These are phyloP conservation scores for Oligia fasciuncula DNA, from an alignment of 2,888 invertebrate genomes.

Conservation along the genomic window DNA sequence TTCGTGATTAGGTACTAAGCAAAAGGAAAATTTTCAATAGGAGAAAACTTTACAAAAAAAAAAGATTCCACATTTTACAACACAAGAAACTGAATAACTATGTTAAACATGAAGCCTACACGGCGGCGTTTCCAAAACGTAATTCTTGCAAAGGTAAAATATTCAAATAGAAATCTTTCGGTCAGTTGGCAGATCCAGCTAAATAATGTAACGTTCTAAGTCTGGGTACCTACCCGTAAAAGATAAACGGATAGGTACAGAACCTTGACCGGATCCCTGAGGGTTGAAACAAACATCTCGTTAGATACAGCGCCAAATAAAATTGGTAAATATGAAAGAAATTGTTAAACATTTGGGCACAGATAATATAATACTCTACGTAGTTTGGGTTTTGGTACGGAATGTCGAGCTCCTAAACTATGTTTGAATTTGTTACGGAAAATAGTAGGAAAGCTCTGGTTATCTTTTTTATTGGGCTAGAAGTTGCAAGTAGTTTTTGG, in stretches of 20 bases:
- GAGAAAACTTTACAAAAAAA: not conserved
- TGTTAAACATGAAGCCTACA: not conserved
- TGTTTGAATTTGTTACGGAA: not conserved
- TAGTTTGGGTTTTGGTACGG: not conserved
- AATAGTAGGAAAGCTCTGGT: not conserved
- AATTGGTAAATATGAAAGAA: slow-evolving; percentile 25
- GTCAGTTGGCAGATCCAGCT: slow-evolving; percentile 22
- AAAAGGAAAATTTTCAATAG: not conserved
- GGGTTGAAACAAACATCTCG: slow-evolving; percentile 33
- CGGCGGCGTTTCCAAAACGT: slow-evolving; percentile 1
- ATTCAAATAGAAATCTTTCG: slow-evolving; percentile 45
- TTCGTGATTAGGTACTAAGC: not conserved
- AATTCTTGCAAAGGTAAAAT: slow-evolving; percentile 33
- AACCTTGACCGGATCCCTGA: slow-evolving; percentile 20
- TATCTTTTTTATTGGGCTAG: not conserved
- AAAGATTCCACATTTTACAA: not conserved
- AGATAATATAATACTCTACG: too few species aligned
- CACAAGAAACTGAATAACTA: slow-evolving; percentile 1
- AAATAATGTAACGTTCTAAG: slow-evolving; percentile 49
- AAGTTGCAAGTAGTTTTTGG: not conserved
- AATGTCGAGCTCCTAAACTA: slow-evolving; percentile 12
- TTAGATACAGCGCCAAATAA: slow-evolving; percentile 22
- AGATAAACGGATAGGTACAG: slow-evolving; percentile 48
- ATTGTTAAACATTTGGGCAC: not conserved
- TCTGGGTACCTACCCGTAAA: slow-evolving; percentile 23